Evolutionary conservation across 2,113 vertebrate species (phyloP), one percentile per base, ranked within the genome.

Genomic region (Paralichthys olivaceus): DNA sequence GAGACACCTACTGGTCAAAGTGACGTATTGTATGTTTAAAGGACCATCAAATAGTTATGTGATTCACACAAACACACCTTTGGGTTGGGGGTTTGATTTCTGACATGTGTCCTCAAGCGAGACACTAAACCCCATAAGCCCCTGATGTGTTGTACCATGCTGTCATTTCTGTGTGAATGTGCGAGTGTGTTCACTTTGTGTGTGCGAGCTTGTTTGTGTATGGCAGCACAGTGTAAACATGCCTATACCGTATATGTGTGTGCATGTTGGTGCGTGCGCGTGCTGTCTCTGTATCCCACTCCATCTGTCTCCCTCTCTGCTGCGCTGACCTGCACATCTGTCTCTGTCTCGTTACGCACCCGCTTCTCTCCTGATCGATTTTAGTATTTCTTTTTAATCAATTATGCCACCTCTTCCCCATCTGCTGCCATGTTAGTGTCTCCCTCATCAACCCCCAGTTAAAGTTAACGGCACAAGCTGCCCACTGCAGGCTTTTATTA

Each of bases 381-480:
- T 92, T 81, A 83, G 86, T 90, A 86, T 90, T 91, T 89, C 61
- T 78, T 83, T 49, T 86, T 81, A 82, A 91, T 92, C 87, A 87
- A 87, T 93, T 88, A 91, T 76, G 19, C 80, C 83, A 85, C 87
- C 87, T 85, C 88, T 72, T 67, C 69, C 76, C 81, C 86, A 77
- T 89, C 86, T 85, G 87, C 86, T 91, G 87, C 86, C 89, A 83
- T 90, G 87, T 91, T 84, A 91, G 80, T 85, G 83, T 90, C 89
- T 88, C 82, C 64, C 83, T 86, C 87, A 76, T 87, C 87, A 88
- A 74, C 67, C 82, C 69, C 77, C 75, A 79, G 84, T 86, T 84
- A 85, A 89, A 84, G 75, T 76, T 92, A 89, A 88, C 53, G 45
- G 72, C 83, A 88, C 83, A 82, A 74, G 74, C 77, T 57, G 43